phyloP scores from a whole-genome alignment of 2,797 vertebrate species.

The Eupleurogrammus muticus region DNA sequence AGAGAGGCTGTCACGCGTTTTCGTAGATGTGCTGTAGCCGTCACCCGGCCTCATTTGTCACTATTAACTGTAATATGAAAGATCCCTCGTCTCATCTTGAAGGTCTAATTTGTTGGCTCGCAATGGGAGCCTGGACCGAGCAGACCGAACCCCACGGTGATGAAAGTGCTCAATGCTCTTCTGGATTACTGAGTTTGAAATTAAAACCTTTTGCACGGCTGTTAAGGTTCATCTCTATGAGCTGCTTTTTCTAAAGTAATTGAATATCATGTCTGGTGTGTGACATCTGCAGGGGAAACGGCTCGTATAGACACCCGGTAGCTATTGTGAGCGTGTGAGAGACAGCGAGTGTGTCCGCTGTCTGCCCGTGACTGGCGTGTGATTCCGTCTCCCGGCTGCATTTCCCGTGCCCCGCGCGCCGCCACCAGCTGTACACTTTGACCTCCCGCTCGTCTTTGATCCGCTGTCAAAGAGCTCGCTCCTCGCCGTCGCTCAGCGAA shows the following conservation, averaged over 20 bases:
- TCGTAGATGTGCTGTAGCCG: conserved; percentile 59
- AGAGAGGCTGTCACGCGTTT: conserved; percentile 63
- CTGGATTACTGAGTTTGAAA: conserved; percentile 65
- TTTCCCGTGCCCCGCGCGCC: conserved; percentile 58
- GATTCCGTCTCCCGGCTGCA: conserved; percentile 49
- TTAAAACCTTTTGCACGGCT: conserved; percentile 65
- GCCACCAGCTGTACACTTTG: conserved; percentile 82
- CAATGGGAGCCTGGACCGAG: conserved; percentile 63
- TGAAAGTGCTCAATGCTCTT: conserved; percentile 67
- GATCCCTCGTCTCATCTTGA: conserved; percentile 77
- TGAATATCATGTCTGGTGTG: conserved; percentile 47
- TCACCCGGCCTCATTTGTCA: conserved; percentile 75
- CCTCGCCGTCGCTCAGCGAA: conserved; percentile 68
- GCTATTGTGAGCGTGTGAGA: conserved; percentile 1
- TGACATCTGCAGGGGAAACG: conserved; percentile 19
- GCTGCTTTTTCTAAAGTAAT: conserved; percentile 54
- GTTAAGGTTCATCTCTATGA: conserved; percentile 55
- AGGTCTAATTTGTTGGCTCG: conserved; percentile 80
- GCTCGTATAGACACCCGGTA: neutral
- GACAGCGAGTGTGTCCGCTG: conserved; percentile 25
- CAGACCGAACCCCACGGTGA: conserved; percentile 56
- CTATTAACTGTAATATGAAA: conserved; percentile 77
- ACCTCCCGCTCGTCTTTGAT: conserved; percentile 81
- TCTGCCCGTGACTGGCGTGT: conserved; percentile 54
- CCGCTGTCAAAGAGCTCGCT: conserved; percentile 76